Evolutionary conservation across 2,888 invertebrate species (phyloP).

Genomic region (Dyspetes luteomarginatus): DNA sequence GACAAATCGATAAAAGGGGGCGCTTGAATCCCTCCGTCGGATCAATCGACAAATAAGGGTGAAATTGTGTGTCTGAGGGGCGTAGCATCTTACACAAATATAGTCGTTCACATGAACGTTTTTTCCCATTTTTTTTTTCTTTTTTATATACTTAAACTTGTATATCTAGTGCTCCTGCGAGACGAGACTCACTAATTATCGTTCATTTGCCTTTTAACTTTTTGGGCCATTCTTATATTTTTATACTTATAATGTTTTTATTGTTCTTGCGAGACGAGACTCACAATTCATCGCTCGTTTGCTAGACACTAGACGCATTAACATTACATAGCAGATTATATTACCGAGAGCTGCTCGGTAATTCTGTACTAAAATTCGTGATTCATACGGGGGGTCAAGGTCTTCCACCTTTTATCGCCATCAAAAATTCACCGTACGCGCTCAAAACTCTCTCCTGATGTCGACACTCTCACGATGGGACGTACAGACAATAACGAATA

Average conservation of each 20-base stretch:
- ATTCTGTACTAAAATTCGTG: conserved; percentile 42
- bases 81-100: conserved; percentile 23
- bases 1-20: conserved; percentile 41
- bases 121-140: neutral
- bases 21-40: conserved; percentile 14
- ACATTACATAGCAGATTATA: conserved; percentile 2
- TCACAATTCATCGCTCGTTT: too few species aligned
- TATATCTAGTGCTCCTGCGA: too few species aligned
- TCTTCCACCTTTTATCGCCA: conserved; percentile 44
- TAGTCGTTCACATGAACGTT: neutral
- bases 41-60: conserved; percentile 53
- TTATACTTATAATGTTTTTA: too few species aligned
- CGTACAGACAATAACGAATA: conserved; percentile 29
- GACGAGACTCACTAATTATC: too few species aligned
- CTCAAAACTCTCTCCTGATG: conserved; percentile 51
- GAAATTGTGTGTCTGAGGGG: conserved; percentile 15
- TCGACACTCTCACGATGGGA: conserved; percentile 36
- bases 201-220: too few species aligned
- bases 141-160: too few species aligned
- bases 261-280: too few species aligned
- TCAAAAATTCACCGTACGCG: conserved; percentile 60
- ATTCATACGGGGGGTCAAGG: conserved; percentile 66
- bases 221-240: too few species aligned
- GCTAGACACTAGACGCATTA: too few species aligned
- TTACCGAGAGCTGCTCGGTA: neutral